Conservation (phyloP, 2,113 vertebrate species). For the Vidua macroura region DNA sequence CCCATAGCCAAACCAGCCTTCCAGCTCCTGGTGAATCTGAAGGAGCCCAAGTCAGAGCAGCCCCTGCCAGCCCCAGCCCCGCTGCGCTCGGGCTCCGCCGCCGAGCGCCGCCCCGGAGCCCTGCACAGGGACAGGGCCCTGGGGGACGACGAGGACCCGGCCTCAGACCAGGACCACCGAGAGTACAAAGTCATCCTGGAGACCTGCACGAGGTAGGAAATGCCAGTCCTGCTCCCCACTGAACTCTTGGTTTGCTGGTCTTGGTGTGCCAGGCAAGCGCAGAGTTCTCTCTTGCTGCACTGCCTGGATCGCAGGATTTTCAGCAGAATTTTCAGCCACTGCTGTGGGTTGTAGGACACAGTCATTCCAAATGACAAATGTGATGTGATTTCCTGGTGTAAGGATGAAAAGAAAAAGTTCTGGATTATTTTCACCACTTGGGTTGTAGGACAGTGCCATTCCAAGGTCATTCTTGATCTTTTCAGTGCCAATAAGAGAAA, state of each 20-base stretch:
- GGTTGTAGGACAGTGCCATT: background rate
- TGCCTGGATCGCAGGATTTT: background rate
- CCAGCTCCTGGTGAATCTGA: slow-evolving; percentile 86
- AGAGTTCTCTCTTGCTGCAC: rapidly evolving
- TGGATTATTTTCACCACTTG: background rate
- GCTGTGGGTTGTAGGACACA: too few relatives aligned
- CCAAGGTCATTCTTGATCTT: background rate
- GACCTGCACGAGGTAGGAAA: slow-evolving; percentile 83
- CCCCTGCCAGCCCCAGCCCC: slow-evolving; percentile 8
- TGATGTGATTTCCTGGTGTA: too few relatives aligned
- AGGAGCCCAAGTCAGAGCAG: slow-evolving; percentile 78
- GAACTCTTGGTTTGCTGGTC: rapidly evolving
- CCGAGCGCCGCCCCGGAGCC: slow-evolving; percentile 69
- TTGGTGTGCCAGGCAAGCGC: background rate
- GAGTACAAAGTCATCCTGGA: slow-evolving; percentile 87
- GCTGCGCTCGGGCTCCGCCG: slow-evolving; percentile 46
- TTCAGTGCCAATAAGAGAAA: background rate
- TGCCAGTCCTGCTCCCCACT: background rate
- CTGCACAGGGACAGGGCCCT: slow-evolving; percentile 70
- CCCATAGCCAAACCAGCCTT: slow-evolving; percentile 89
- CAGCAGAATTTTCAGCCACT: background rate
- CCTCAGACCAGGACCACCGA: slow-evolving; percentile 83
- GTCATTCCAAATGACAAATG: too few relatives aligned
- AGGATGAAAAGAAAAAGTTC: too few relatives aligned
- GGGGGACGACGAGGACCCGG: slow-evolving; percentile 86